A percentile compares a stretch with the other conserved stretches of the same genome.
phyloP scores from a whole-genome alignment of 2,113 vertebrate genomes.

The Eptesicus fuscus region DNA sequence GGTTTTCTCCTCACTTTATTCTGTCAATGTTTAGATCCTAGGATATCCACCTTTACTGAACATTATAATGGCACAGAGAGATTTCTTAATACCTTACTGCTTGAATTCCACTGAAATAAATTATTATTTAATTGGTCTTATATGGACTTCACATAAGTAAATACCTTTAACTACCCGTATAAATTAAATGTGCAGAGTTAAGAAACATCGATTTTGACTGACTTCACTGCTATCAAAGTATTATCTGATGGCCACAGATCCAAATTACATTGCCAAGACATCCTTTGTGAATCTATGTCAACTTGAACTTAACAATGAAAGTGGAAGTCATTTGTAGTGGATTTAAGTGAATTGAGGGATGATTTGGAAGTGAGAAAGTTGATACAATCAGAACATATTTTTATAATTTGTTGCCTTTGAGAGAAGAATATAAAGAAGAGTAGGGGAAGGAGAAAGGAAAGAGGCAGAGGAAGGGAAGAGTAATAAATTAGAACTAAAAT shows the following conservation, averaged over 20 bases:
- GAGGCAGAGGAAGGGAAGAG: background rate
- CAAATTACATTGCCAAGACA: background rate
- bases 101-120: background rate
- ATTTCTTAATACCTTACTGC: background rate
- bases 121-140: background rate
- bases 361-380: background rate
- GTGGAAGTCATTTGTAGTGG: background rate
- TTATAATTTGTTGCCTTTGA: background rate
- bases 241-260: background rate
- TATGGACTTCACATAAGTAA: background rate
- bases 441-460: background rate
- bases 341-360: background rate
- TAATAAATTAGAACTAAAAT: background rate
- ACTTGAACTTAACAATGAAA: background rate
- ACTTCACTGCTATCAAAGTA: background rate
- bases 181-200: background rate
- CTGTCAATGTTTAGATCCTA: background rate
- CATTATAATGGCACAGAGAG: background rate
- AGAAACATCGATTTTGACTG: background rate
- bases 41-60: background rate
- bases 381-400: background rate
- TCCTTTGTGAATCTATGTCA: background rate
- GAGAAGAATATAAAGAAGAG: background rate
- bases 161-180: background rate
- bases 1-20: background rate